A percentile compares a stretch with the other conserved stretches of the same genome.
Conservation (phyloP, 2,797 vertebrate species). For the Megalops cyprinoides region DNA sequence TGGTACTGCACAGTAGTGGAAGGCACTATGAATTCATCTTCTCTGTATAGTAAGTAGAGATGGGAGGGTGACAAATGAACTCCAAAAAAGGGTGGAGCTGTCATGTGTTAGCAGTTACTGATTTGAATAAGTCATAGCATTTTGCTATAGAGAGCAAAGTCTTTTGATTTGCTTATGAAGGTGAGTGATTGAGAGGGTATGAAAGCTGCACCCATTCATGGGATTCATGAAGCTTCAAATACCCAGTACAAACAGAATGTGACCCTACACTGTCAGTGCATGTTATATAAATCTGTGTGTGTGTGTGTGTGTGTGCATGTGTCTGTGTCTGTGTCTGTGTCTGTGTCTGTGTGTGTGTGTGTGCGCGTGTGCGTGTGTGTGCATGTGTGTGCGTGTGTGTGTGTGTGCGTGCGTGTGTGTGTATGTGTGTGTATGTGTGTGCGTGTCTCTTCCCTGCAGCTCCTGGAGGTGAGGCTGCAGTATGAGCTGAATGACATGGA, state of each 20-base stretch:
- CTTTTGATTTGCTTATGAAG: background rate
- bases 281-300: background rate
- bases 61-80: background rate
- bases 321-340: constrained; percentile 7
- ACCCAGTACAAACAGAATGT: background rate
- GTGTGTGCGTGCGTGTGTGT: constrained; percentile 28
- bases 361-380: constrained; percentile 17
- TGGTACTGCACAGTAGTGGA: background rate
- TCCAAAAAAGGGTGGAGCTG: background rate
- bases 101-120: background rate
- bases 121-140: background rate
- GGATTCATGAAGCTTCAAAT: background rate
- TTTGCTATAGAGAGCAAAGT: background rate
- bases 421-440: constrained; percentile 14
- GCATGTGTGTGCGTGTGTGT: constrained; percentile 22
- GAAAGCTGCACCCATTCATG: background rate
- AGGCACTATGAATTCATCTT: background rate
- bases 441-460: constrained; percentile 64
- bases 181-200: background rate
- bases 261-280: background rate
- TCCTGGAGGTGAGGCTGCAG: constrained; percentile 92
- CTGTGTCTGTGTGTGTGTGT: constrained; percentile 18
- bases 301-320: constrained; percentile 2
- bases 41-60: background rate
- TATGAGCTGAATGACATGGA: constrained; percentile 92